Conservation (phyloP, 2,888 invertebrate genomes). For the Agonopterix alstromeriana region DNA sequence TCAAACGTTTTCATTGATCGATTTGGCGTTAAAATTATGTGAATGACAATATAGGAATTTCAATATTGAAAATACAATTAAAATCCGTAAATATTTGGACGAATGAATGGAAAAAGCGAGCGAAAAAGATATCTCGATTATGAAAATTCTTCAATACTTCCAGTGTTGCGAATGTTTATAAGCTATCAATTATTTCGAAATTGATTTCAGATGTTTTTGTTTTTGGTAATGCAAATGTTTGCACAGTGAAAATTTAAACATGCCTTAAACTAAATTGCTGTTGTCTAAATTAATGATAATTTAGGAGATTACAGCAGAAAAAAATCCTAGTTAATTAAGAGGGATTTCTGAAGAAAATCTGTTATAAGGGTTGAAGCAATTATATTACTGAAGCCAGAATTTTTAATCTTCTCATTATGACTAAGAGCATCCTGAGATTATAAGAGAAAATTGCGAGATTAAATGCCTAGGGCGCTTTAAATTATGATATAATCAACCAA, state of each 20-base stretch:
- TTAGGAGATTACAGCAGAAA: too few species aligned
- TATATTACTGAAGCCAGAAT: slow-evolving; percentile 39
- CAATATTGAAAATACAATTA: too few species aligned
- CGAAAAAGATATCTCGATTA: slow-evolving; percentile 8
- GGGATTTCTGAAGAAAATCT: slow-evolving; percentile 34
- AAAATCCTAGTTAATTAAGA: slow-evolving; percentile 18
- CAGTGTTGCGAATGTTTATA: too few species aligned
- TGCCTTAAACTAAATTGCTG: too few species aligned
- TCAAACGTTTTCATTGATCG: too few species aligned
- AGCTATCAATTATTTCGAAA: too few species aligned
- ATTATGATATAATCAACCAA: not conserved
- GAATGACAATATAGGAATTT: too few species aligned
- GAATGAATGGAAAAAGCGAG: not conserved
- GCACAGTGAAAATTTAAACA: too few species aligned
- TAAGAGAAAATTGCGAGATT: slow-evolving; percentile 43
- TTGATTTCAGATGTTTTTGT: too few species aligned
- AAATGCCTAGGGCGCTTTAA: slow-evolving; percentile 8
- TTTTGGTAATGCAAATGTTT: too few species aligned
- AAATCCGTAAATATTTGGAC: not conserved
- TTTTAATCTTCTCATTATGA: slow-evolving; percentile 62
- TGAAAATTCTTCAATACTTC: slow-evolving; percentile 18
- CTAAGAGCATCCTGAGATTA: slow-evolving; percentile 49
- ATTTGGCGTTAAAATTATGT: too few species aligned
- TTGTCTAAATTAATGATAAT: too few species aligned
- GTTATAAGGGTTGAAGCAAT: slow-evolving; percentile 46